Conservation (phyloP, 2,888 invertebrate genomes). For the Caenorhabditis uteleia region DNA sequence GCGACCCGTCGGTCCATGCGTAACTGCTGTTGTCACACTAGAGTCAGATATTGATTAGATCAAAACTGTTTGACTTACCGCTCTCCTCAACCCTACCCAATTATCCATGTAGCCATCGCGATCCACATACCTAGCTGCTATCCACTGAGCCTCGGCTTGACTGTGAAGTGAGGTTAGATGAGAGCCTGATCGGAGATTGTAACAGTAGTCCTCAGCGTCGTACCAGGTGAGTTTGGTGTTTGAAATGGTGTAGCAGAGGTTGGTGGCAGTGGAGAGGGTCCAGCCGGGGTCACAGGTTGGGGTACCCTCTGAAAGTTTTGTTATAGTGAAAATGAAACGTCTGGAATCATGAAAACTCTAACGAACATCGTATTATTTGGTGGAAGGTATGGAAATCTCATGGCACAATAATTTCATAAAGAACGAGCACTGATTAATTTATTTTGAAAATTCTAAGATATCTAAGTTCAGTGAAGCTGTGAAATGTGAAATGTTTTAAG, state of each 20-base stretch:
- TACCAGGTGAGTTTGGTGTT: constrained; percentile 18
- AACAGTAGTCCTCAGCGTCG: constrained; percentile 8
- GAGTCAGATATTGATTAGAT: background rate
- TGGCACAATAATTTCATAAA: too few species aligned
- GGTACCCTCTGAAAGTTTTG: constrained; percentile 6
- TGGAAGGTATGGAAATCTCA: too few species aligned
- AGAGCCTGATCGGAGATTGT: background rate
- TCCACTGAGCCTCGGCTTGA: constrained; percentile 4
- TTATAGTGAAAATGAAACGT: too few species aligned
- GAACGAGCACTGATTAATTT: too few species aligned
- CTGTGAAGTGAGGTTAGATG: background rate
- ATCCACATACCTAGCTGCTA: background rate
- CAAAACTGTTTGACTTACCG: background rate
- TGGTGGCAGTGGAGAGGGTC: constrained; percentile 12
- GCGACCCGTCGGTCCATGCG: constrained; percentile 2
- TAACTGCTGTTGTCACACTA: constrained; percentile 1
- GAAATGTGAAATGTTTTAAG: too few species aligned
- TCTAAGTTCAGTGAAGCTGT: too few species aligned
- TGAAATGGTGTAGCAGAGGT: constrained; percentile 15
- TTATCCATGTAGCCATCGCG: too few species aligned
- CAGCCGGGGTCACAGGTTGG: constrained; percentile 23
- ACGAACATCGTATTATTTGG: too few species aligned
- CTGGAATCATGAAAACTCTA: too few species aligned
- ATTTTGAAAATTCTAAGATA: too few species aligned
- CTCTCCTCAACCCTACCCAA: background rate